Conservation (phyloP, 1,140 invertebrate species). For the Odontomachus brunneus region DNA sequence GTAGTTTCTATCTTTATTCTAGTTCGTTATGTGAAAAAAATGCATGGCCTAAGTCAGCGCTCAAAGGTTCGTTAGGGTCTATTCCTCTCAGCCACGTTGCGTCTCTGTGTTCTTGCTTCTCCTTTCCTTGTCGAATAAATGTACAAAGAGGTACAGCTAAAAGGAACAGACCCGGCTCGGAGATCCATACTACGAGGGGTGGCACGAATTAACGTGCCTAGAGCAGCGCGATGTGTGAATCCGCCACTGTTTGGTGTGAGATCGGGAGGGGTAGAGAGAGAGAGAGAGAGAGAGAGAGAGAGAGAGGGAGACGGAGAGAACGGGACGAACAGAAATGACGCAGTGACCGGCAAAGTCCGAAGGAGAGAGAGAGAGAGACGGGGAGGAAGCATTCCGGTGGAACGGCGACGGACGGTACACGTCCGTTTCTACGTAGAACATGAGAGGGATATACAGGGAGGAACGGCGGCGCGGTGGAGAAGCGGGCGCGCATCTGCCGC, state of each 20-base stretch:
- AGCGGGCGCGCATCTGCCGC: constrained; percentile 40
- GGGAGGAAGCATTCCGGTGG: constrained; percentile 52
- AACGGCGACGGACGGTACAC: constrained; percentile 45
- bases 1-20: too few relatives aligned
- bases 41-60: too few relatives aligned
- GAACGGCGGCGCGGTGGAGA: constrained; percentile 5
- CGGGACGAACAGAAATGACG: constrained; percentile 64
- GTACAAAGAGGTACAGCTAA: constrained; percentile 1
- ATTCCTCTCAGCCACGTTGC: not conserved
- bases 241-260: constrained; percentile 41
- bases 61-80: not conserved
- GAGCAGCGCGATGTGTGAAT: constrained; percentile 50
- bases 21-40: too few relatives aligned
- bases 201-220: constrained; percentile 15
- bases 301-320: constrained; percentile 16
- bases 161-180: constrained; percentile 4
- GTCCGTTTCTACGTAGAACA: not conserved
- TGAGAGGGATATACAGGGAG: not conserved
- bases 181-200: constrained; percentile 5
- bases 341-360: constrained; percentile 57
- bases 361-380: constrained; percentile 12
- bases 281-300: too few relatives aligned
- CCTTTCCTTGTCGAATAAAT: not conserved
- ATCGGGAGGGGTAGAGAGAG: too few relatives aligned
- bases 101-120: not conserved